A percentile compares a stretch with the other conserved stretches of the same genome.
Conservation (phyloP, 1,140 invertebrate species). For the Rhopalosiphum padi region DNA sequence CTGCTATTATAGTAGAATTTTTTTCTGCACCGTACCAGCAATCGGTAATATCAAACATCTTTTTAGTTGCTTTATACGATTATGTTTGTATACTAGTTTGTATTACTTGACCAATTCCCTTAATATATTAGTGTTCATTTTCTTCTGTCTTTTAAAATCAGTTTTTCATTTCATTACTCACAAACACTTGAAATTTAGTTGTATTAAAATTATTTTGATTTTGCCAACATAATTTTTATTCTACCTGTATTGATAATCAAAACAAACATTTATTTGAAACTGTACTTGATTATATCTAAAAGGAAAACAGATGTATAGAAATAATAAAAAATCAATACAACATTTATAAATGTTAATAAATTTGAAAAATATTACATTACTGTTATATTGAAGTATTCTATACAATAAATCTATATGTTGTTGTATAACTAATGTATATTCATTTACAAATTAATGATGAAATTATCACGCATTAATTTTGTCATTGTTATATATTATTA, state of each 20-base stretch:
- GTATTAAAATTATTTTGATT: background rate
- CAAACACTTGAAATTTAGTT: background rate
- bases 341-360: background rate
- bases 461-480: background rate
- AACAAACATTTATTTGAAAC: background rate
- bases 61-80: conserved; percentile 48
- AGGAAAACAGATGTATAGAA: background rate
- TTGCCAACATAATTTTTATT: conserved; percentile 4
- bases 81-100: conserved; percentile 37
- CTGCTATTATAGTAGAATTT: conserved; percentile 54
- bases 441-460: background rate
- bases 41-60: conserved; percentile 52
- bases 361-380: background rate
- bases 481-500: background rate
- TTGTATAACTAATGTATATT: background rate
- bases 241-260: background rate
- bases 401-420: background rate
- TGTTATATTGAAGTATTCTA: background rate
- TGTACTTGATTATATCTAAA: background rate
- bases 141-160: background rate
- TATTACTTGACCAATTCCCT: conserved; percentile 28
- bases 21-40: conserved; percentile 55
- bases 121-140: conserved; percentile 17
- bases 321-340: background rate
- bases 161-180: background rate